A percentile compares a stretch with the other conserved stretches of the same genome.
These are phyloP conservation scores for Tricholauxania praeusta DNA, from an alignment of 2,888 invertebrate genomes.

Conservation along the genomic window DNA sequence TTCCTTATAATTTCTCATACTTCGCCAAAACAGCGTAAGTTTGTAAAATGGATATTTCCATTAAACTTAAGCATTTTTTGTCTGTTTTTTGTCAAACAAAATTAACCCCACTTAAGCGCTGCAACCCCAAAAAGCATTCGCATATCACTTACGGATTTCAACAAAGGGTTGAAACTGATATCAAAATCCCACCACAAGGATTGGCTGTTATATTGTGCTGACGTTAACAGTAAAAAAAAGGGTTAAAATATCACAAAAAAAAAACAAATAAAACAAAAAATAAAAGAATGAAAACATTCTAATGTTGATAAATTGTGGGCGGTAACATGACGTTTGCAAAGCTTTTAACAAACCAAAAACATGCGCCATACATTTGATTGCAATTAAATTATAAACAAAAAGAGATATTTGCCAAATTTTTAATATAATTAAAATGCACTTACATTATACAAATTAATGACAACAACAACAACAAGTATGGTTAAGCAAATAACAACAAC, in stretches of 20 bases:
- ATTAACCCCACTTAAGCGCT: too few species aligned
- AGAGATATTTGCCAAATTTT: conserved; percentile 12
- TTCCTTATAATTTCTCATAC: too few species aligned
- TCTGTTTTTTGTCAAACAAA: too few species aligned
- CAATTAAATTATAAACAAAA: conserved; percentile 1
- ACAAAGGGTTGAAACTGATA: conserved; percentile 13
- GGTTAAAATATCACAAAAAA: conserved; percentile 11
- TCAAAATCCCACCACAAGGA: neutral
- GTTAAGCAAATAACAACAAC: too few species aligned
- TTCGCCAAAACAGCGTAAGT: too few species aligned
- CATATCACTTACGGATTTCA: neutral
- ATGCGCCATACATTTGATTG: neutral
- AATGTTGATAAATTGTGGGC: neutral
- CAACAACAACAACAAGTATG: neutral
- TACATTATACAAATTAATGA: neutral
- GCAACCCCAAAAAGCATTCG: neutral
- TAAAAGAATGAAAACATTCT: neutral
- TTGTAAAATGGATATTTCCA: too few species aligned
- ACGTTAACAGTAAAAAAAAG: neutral
- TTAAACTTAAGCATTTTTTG: too few species aligned
- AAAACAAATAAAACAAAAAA: neutral
- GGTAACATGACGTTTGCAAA: too few species aligned
- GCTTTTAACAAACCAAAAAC: too few species aligned
- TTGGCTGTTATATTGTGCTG: neutral
- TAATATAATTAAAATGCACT: conserved; percentile 19